phyloP scores from a whole-genome alignment of 2,797 vertebrate species.

The Vespertilio murinus region DNA sequence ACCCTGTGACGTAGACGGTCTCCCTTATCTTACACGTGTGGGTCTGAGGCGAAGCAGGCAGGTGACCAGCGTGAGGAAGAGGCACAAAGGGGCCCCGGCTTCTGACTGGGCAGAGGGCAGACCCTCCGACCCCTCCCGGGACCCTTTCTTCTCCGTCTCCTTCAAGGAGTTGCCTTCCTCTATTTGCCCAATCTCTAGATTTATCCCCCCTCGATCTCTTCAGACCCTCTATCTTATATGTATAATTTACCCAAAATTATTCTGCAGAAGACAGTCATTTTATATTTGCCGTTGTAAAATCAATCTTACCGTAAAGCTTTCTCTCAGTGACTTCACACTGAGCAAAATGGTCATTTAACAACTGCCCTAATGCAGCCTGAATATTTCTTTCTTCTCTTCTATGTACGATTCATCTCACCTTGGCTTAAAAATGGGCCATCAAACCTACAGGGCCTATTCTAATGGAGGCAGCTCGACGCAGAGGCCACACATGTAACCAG shows the following conservation, averaged over 20 bases:
- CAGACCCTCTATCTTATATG: neutral
- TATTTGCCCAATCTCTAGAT: neutral
- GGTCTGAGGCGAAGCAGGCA: neutral
- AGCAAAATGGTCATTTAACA: constrained; percentile 7
- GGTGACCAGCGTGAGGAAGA: neutral
- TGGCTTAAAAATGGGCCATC: constrained; percentile 11
- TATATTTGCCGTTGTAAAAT: neutral
- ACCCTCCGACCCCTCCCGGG: rapidly evolving
- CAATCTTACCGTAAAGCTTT: neutral
- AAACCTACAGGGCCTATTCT: neutral
- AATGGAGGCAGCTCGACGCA: neutral
- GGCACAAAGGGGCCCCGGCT: rapidly evolving
- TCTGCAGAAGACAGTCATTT: neutral
- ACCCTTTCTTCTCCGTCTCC: neutral
- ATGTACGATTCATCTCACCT: neutral
- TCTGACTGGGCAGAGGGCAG: neutral
- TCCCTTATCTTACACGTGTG: neutral
- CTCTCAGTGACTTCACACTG: neutral
- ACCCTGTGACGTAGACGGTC: neutral
- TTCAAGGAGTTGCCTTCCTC: neutral
- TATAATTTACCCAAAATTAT: neutral
- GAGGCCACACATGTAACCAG: neutral
- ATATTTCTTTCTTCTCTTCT: neutral
- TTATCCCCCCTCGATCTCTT: neutral
- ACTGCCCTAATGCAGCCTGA: neutral